Evolutionary conservation across 2,797 vertebrate genomes (phyloP), one percentile per base, ranked within the genome.

Genomic region (Botia kubotai): DNA sequence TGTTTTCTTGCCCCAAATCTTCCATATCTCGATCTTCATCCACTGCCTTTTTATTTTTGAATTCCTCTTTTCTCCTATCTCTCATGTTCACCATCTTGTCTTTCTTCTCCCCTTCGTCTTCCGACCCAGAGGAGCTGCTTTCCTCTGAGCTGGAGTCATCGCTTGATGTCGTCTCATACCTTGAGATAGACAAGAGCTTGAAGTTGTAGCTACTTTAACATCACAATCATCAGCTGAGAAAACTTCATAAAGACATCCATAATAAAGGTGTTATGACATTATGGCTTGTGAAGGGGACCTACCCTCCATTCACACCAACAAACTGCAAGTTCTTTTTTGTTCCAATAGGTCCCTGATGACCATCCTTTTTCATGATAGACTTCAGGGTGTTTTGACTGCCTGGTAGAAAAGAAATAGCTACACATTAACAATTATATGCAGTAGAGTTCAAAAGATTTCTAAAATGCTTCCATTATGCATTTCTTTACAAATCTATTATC

Each of bases 311-410:
- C 83, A 99, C 97, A 16, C 98, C 97, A 0, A 99, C 96, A 88
- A 99, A 99, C 91, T 99, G 97, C 87, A 99, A 93, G 89, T 98
- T 99, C 94, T 99, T 99, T 91, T 98, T 99, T 13, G 95, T 89
- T 82, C 94, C 89, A 21, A 92, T 95, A 19, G 95, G 87, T 75
- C 96, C 96, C 23, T 92, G 94, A 73, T 91, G 95, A 57, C 95
- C 95, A 1, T 97, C 97, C 87, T 96, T 97, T 92, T 99, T 99
- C 98, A 99, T 99, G 84, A 99, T 99, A 67, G 98, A 99, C 82
- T 98, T 99, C 65, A 98, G 94, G 0, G 94, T 93, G 82, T 82
- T 96, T 85, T 96, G 95, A 65, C 88, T 93, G 87, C 93, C 86
- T 87, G 71, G 16, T 70, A 17, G 43, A 43, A 62, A 70, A 46